Evolutionary conservation across 2,797 vertebrate species (phyloP), one percentile per base, ranked within the genome.

Genomic region (Furcifer pardalis): DNA sequence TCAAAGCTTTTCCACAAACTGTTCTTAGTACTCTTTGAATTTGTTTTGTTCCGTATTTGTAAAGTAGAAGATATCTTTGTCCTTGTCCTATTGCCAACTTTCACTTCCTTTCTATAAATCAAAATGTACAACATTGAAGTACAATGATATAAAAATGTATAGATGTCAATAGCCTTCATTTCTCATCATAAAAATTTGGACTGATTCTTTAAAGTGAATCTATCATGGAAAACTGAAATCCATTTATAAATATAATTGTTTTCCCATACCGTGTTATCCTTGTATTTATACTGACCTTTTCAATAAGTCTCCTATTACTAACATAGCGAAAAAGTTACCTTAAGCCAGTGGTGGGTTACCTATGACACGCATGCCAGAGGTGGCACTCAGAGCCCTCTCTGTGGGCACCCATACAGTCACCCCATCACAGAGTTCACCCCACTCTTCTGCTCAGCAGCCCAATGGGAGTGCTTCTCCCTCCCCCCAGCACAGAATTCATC

Each of bases 1-100:
- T 2, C 74, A 66, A 79, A 0, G 0, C 27, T 68, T 66, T 82
- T 4, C 81, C 85, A 92, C 81, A 73, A 87, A 56, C 85, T 6
- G 79, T 82, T 87, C 74, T 68, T 85, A 78, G 46, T 60, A 21
- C 86, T 81, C 82, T 88, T 85, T 46, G 25, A 46, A 3, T 12
- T 52, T 94, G 86, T 92, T 88, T 74, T 83, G 1, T 78, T 88
- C 86, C 46, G 2, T 89, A 83, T 89, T 90, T 49, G 75, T 82
- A 60, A 79, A 65, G 66, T 13, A 79, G 25, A 35, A 60, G 73
- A 62, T 5, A 30, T n/a, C 10, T 89, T 7, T 74, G 15, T 89
- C 60, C 73, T 89, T 12, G 84, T 10, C 19, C 77, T 3, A 7
- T 27, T 68, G 15, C 3, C 56, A 40, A 77, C 88, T 94, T 92